Evolutionary conservation across 2,888 invertebrate genomes (phyloP).

Genomic region (Drosophila ezoana): DNA sequence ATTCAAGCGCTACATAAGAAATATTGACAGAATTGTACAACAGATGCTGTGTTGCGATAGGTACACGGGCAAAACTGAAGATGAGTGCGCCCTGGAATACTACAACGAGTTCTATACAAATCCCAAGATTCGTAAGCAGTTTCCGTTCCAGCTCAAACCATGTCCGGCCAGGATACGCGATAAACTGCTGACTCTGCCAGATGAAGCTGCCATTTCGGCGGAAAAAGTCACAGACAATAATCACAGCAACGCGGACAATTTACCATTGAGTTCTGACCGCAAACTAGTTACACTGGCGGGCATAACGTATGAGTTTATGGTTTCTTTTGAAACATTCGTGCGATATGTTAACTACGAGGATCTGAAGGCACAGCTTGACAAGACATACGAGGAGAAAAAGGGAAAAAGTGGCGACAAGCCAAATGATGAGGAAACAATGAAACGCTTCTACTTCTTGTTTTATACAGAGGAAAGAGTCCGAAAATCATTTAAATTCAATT

Average conservation of each 20-base stretch:
- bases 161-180: slow-evolving; percentile 46
- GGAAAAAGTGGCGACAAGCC: neutral
- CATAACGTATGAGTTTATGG: slow-evolving; percentile 10
- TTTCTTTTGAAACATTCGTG: slow-evolving; percentile 25
- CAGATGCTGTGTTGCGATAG: slow-evolving; percentile 44
- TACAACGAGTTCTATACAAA: slow-evolving; percentile 43
- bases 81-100: slow-evolving; percentile 36
- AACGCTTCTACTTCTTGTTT: slow-evolving; percentile 32
- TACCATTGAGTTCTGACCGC: neutral
- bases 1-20: slow-evolving; percentile 39
- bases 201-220: neutral
- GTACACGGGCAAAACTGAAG: slow-evolving; percentile 20
- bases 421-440: slow-evolving; percentile 6
- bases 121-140: slow-evolving; percentile 43
- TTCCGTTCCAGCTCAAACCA: slow-evolving; percentile 29
- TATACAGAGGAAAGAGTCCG: slow-evolving; percentile 21
- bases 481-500: slow-evolving; percentile 21
- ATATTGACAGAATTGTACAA: slow-evolving; percentile 31
- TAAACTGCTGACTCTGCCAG: slow-evolving; percentile 18
- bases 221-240: neutral
- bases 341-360: slow-evolving; percentile 25
- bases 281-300: slow-evolving; percentile 15
- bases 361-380: slow-evolving; percentile 5
- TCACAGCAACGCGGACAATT: neutral
- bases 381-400: neutral